These are phyloP conservation scores for Labia minor DNA, from an alignment of 2,888 invertebrate species.

Conservation along the genomic window DNA sequence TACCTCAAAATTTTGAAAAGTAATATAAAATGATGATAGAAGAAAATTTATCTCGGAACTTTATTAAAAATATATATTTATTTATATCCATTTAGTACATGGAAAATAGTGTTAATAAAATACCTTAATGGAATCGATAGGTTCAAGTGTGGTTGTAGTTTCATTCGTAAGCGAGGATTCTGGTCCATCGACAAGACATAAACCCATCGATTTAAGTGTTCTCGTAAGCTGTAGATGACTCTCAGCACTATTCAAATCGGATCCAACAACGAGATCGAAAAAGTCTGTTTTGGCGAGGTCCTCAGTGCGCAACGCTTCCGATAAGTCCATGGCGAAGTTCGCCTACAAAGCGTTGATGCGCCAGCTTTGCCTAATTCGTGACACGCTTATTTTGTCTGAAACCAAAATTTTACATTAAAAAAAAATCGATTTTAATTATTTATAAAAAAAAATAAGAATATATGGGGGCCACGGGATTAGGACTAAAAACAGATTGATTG, in stretches of 20 bases:
- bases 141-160: neutral
- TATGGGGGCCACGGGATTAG: no score
- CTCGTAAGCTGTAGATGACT: conserved; percentile 50
- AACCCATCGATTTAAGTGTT: conserved; percentile 57
- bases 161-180: neutral
- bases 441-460: no score
- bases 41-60: no score
- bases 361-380: neutral
- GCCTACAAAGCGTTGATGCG: neutral
- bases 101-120: no score
- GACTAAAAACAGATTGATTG: no score
- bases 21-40: no score
- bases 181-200: conserved; percentile 42
- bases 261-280: conserved; percentile 78
- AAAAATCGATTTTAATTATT: no score
- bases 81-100: no score
- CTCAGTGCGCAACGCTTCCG: conserved; percentile 65
- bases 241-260: conserved; percentile 58
- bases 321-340: conserved; percentile 58
- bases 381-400: no score
- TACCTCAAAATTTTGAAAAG: no score
- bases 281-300: conserved; percentile 79
- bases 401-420: no score
- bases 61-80: no score
- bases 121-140: neutral